phyloP scores from a whole-genome alignment of 2,113 vertebrate species.

The Pedionomus torquatus region DNA sequence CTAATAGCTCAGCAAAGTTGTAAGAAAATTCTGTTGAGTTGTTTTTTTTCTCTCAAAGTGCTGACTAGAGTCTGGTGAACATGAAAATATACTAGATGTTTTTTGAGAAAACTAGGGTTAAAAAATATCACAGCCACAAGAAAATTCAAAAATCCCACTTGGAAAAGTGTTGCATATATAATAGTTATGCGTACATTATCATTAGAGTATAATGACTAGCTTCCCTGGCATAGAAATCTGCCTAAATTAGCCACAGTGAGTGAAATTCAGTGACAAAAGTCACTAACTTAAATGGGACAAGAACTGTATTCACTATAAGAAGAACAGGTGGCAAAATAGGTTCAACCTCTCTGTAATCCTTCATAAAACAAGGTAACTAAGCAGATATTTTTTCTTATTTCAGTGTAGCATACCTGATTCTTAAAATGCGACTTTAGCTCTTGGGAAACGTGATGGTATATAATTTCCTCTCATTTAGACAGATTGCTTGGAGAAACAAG shows the following conservation, averaged over 20 bases:
- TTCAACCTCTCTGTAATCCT: neutral
- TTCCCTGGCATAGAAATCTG: neutral
- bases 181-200: neutral
- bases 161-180: neutral
- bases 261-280: neutral
- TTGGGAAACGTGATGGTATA: conserved; percentile 49
- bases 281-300: neutral
- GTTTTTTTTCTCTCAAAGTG: neutral
- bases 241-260: neutral
- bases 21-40: neutral
- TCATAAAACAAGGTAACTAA: neutral
- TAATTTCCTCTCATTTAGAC: conserved; percentile 69
- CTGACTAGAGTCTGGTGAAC: neutral
- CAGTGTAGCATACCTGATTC: conserved; percentile 5
- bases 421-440: conserved; percentile 53
- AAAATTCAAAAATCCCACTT: neutral
- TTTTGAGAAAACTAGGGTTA: neutral
- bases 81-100: neutral
- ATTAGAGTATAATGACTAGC: neutral
- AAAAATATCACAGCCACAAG: neutral
- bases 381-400: conserved; percentile 19
- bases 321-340: neutral
- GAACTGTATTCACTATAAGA: neutral
- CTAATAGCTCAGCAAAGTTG: neutral
- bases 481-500: conserved; percentile 61